Evolutionary conservation across 2,113 vertebrate genomes (phyloP).

Genomic region (Sylvietta virens): DNA sequence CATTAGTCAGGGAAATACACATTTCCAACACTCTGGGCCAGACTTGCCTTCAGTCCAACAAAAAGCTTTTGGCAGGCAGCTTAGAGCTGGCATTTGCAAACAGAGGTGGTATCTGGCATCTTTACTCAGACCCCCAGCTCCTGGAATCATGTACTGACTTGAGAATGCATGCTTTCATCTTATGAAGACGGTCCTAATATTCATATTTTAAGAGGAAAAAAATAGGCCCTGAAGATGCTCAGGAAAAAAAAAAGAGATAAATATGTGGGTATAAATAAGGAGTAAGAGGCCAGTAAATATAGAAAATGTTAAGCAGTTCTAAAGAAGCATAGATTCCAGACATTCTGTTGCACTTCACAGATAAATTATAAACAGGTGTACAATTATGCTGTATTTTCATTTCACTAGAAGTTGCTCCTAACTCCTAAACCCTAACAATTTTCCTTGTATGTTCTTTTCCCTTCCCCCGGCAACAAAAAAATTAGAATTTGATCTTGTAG

Average conservation of each 20-base stretch:
- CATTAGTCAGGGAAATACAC: background rate
- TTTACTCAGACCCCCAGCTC: background rate
- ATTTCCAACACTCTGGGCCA: background rate
- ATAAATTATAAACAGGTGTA: background rate
- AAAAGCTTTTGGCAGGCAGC: background rate
- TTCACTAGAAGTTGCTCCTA: background rate
- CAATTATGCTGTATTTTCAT: background rate
- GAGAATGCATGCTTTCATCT: background rate
- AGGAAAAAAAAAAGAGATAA: background rate
- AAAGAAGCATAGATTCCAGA: background rate
- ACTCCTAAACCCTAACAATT: background rate
- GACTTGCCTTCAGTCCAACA: background rate
- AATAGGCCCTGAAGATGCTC: background rate
- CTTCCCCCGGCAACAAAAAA: accelerated
- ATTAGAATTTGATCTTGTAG: background rate
- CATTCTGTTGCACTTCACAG: background rate
- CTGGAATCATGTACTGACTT: background rate
- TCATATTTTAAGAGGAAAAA: background rate
- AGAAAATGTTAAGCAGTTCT: background rate
- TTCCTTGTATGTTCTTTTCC: background rate
- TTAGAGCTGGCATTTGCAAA: background rate
- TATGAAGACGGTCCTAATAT: background rate
- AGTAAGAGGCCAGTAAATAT: background rate
- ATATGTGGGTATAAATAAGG: background rate
- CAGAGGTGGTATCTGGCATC: background rate